Conservation (phyloP, 2,113 vertebrate genomes). For the Glaucidium brasilianum region DNA sequence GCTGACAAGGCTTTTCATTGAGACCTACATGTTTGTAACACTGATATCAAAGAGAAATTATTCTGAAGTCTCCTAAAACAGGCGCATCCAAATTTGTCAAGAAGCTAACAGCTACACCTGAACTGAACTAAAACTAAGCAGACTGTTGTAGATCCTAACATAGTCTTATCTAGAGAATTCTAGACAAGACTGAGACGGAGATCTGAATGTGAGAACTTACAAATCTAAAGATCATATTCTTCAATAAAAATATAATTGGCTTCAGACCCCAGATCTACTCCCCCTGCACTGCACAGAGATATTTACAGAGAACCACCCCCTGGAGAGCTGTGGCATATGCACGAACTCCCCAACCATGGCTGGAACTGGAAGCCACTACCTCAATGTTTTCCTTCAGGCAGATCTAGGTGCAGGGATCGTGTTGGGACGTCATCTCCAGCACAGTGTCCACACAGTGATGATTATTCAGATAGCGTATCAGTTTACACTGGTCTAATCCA, state of each 20-base stretch:
- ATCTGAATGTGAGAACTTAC: not conserved
- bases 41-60: not conserved
- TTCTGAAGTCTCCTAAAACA: not conserved
- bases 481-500: not conserved
- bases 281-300: not conserved
- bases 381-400: not conserved
- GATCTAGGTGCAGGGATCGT: not conserved
- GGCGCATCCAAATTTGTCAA: not conserved
- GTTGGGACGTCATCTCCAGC: not conserved
- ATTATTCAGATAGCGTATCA: not conserved
- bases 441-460: not conserved
- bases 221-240: not conserved
- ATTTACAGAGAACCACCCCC: not conserved
- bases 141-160: not conserved
- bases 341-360: rapidly evolving
- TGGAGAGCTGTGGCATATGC: not conserved
- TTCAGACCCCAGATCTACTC: not conserved
- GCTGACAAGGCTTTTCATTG: not conserved
- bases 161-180: not conserved
- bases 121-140: not conserved
- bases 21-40: not conserved
- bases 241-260: not conserved
- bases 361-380: not conserved
- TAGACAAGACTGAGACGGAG: not conserved
- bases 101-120: not conserved